Evolutionary conservation across 2,888 invertebrate species (phyloP).

Genomic region (Nomada fabriciana): DNA sequence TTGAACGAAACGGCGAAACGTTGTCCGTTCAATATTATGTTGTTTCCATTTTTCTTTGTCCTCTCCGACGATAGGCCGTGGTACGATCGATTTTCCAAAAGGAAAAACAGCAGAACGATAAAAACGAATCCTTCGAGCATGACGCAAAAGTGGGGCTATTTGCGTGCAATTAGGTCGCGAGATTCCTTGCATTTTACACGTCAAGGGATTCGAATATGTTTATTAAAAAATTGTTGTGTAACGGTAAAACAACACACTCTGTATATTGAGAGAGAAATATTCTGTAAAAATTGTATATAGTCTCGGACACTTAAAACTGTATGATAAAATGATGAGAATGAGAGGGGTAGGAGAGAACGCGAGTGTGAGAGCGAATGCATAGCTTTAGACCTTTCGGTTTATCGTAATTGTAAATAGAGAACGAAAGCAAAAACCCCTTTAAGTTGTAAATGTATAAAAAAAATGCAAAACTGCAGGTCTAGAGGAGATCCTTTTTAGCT

Average conservation of each 20-base stretch:
- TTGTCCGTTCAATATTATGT: constrained; percentile 21
- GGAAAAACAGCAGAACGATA: constrained; percentile 11
- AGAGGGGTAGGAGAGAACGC: constrained; percentile 6
- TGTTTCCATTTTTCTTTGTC: not conserved
- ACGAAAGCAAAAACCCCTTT: constrained; percentile 64
- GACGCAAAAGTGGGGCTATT: constrained; percentile 51
- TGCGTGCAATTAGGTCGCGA: constrained; percentile 50
- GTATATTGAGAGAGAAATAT: constrained; percentile 74
- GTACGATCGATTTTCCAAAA: constrained; percentile 7
- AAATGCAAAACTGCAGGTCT: constrained; percentile 65
- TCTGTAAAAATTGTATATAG: constrained; percentile 82
- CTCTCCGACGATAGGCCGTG: constrained; percentile 18
- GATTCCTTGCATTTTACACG: constrained; percentile 26
- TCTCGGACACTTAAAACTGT: constrained; percentile 60
- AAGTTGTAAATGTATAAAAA: constrained; percentile 74
- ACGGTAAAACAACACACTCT: constrained; percentile 72
- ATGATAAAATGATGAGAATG: constrained; percentile 35
- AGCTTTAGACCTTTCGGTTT: constrained; percentile 72
- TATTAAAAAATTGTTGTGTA: constrained; percentile 75
- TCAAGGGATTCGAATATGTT: constrained; percentile 45
- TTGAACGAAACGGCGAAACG: constrained; percentile 11
- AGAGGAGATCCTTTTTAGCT: constrained; percentile 77
- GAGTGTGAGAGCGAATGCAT: constrained; percentile 13
- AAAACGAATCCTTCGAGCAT: constrained; percentile 14
- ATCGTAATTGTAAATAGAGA: constrained; percentile 74